Percentiles rank a stretch among this genome's conserved stretches.
Evolutionary conservation across 2,113 vertebrate genomes (phyloP).

Genomic region (Rutilus rutilus): DNA sequence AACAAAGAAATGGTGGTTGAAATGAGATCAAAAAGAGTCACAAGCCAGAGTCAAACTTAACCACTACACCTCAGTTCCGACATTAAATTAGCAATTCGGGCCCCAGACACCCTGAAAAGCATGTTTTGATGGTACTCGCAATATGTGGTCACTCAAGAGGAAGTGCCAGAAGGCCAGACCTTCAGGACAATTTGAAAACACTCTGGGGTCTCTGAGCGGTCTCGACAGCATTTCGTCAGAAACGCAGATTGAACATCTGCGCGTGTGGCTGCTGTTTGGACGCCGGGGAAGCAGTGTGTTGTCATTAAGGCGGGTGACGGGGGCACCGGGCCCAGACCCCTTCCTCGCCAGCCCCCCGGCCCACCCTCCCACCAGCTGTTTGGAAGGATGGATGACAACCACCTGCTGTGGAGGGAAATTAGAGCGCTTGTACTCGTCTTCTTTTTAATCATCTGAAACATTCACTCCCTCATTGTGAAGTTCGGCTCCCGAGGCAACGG

Average conservation of each 20-base stretch:
- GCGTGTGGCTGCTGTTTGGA: conserved; percentile 83
- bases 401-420: conserved; percentile 85
- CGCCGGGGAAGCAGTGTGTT: conserved; percentile 85
- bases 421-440: conserved; percentile 69
- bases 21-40: background rate
- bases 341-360: conserved; percentile 77
- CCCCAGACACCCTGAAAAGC: background rate
- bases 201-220: conserved; percentile 2
- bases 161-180: background rate
- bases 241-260: conserved; percentile 87
- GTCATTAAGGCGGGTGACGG: conserved; percentile 81
- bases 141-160: background rate
- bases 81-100: background rate
- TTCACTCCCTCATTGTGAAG: conserved; percentile 49
- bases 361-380: conserved; percentile 84
- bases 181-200: conserved; percentile 4
- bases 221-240: conserved; percentile 14
- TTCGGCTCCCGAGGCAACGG: conserved; percentile 47
- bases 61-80: background rate
- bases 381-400: conserved; percentile 86
- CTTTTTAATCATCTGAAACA: conserved; percentile 51
- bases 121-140: background rate
- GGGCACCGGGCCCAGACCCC: conserved; percentile 58
- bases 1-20: background rate
- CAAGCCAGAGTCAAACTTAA: background rate